These are phyloP conservation scores for Dysidea cf. avara DNA, from an alignment of 37 sponge, comb jelly and placozoan species.

Conservation along the genomic window DNA sequence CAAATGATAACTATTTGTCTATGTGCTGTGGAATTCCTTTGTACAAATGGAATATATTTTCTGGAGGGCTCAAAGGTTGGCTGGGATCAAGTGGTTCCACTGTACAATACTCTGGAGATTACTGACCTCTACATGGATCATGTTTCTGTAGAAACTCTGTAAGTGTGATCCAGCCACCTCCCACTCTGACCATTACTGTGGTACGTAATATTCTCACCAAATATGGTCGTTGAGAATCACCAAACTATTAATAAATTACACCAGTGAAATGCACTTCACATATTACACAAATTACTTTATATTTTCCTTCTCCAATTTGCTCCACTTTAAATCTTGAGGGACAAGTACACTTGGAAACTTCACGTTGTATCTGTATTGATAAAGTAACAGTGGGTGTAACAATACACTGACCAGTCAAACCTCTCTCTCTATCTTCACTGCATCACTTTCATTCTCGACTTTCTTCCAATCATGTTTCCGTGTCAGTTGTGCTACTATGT, in stretches of 20 bases:
- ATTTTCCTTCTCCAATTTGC: conserved; percentile 66
- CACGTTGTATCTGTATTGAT: conserved; percentile 46
- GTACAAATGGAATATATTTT: no score
- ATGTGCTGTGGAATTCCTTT: no score
- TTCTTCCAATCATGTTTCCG: conserved; percentile 15
- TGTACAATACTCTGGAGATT: no score
- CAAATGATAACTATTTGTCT: no score
- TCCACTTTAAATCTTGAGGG: conserved; percentile 45
- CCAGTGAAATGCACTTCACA: no score
- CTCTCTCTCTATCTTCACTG: conserved; percentile 1
- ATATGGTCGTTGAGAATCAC: conserved; percentile 83
- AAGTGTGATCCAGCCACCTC: conserved; percentile 95
- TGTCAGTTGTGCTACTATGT: conserved; percentile 40
- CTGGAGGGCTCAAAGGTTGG: no score
- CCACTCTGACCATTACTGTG: conserved; percentile 98
- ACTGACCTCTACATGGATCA: conserved; percentile 96
- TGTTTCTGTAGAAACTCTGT: conserved; percentile 85
- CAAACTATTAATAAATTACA: conserved; percentile 74
- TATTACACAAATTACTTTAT: conserved; percentile 78
- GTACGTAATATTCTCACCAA: conserved; percentile 89
- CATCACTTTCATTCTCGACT: conserved; percentile 7
- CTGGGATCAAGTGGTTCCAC: no score
- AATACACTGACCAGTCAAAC: no score
- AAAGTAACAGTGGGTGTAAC: not conserved
- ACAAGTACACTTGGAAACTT: conserved; percentile 58